These are phyloP conservation scores for Phaonia tiefii DNA, from an alignment of 2,888 invertebrate genomes.

Conservation along the genomic window DNA sequence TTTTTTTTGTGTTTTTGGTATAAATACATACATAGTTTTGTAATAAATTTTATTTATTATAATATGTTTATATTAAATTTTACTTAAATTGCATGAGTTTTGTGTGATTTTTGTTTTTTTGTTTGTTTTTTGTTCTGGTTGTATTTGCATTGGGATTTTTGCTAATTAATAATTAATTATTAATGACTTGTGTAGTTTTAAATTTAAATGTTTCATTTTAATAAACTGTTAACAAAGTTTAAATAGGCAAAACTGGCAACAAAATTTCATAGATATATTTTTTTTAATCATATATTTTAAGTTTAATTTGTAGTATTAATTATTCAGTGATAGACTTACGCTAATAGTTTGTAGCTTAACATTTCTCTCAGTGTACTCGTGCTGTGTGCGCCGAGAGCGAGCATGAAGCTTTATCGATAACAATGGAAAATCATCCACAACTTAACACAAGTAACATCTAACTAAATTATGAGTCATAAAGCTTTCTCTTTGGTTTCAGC, in stretches of 20 bases:
- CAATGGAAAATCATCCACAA: slow-evolving; percentile 48
- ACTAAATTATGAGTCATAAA: slow-evolving; percentile 39
- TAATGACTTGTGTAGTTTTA: background rate
- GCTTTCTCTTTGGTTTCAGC: slow-evolving; percentile 31
- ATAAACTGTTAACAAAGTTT: slow-evolving; percentile 79
- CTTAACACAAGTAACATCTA: slow-evolving; percentile 48
- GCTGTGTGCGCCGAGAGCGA: background rate
- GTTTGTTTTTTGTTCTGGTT: slow-evolving; percentile 3
- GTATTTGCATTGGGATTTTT: slow-evolving; percentile 23
- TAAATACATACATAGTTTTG: slow-evolving; percentile 60
- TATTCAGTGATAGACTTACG: slow-evolving; percentile 47
- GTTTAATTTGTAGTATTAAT: slow-evolving; percentile 34
- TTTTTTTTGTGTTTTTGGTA: slow-evolving; percentile 47
- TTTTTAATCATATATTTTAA: slow-evolving; percentile 38
- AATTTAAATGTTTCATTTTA: slow-evolving; percentile 39
- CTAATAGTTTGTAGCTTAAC: slow-evolving; percentile 64
- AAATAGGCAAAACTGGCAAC: slow-evolving; percentile 81
- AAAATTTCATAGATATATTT: slow-evolving; percentile 74
- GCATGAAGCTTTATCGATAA: slow-evolving; percentile 46
- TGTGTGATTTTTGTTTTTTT: slow-evolving; percentile 33
- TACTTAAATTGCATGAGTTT: slow-evolving; percentile 38
- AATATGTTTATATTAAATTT: slow-evolving; percentile 65
- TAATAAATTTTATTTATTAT: slow-evolving; percentile 73
- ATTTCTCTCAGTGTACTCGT: background rate
- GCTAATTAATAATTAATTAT: slow-evolving; percentile 34